These are phyloP conservation scores for Acanthopagrus latus DNA, from an alignment of 2,797 vertebrate species.

Conservation along the genomic window DNA sequence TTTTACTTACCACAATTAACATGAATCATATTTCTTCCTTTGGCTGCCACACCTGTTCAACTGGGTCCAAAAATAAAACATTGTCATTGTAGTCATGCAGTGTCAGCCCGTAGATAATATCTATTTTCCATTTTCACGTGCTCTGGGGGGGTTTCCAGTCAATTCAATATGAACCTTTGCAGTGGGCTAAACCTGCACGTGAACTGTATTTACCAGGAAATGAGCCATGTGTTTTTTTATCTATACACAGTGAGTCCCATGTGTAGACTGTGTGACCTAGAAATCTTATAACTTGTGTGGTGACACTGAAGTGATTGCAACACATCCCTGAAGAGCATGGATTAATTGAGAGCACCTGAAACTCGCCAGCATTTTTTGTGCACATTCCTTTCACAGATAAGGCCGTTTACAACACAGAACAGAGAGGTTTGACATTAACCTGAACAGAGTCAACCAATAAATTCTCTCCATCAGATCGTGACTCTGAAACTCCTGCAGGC, in stretches of 20 bases:
- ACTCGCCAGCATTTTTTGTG: slow-evolving; percentile 8
- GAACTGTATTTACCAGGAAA: background rate
- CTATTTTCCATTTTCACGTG: background rate
- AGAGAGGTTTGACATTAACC: background rate
- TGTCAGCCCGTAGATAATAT: background rate
- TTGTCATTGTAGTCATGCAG: background rate
- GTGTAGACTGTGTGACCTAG: background rate
- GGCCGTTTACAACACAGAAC: background rate
- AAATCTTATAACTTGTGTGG: background rate
- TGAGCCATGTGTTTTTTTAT: background rate
- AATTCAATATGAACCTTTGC: background rate
- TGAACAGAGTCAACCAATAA: background rate
- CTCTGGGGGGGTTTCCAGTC: background rate
- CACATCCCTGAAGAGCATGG: background rate
- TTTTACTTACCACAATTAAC: background rate
- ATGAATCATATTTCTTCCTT: background rate
- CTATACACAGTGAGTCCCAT: background rate
- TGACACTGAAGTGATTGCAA: slow-evolving; percentile 2
- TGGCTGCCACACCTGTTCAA: background rate
- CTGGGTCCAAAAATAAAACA: background rate
- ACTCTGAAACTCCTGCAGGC: background rate
- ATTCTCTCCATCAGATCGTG: background rate
- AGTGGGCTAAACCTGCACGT: background rate
- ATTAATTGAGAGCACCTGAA: background rate
- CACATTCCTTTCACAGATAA: slow-evolving; percentile 35